Base-by-base conservation (phyloP, 1,140 invertebrate species). In the Nymphalis io region DNA sequence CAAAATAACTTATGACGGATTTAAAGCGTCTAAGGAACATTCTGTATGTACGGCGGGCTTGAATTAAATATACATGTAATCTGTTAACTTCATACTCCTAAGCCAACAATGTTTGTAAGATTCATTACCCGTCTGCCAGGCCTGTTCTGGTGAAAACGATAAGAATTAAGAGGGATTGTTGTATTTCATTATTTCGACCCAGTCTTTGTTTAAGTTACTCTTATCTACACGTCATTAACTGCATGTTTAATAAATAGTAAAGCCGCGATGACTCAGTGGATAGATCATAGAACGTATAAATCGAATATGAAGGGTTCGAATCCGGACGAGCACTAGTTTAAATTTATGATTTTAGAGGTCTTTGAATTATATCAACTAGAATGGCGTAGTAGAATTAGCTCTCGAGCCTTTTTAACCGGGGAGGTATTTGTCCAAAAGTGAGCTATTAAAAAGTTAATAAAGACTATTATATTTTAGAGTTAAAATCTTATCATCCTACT, bases 61-160 rank as follows among this genome's bases (percentile, higher is more conserved):
- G 71, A 79, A 81, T 79, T 83, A 83, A 81, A 83, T 78, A 83
- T 78, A 80, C 75, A 80, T 81, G 77, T 75, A 81, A 81, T 83
- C 71, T 80, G 74, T 76, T 77, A 74, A 77, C 79, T 78, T 81
- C 74, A 75, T 80, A 80, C 68, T 67, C 53, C 64, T 72, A 70
- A 75, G 67, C 68, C 65, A 75, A 75, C 74, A 72, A 75, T 44
- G 69, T 73, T 67, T 76, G 73, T 67, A 76, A 80, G 68, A 83
- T 81, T 75, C 68, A 80, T 77, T 75, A 73, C 68, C 39, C 63
- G 61, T 66, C 70, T 68, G 67, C 70, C 64, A 58, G 44, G 69
- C 72, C 70, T 73, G 67, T 67, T 70, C 69, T 70, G 68, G 72
- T 69, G 16, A 65, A 75, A 76, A 75, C 74, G 63, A 79, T 76